Base-by-base conservation (phyloP, 2,888 invertebrate genomes). In the Automeris io region DNA sequence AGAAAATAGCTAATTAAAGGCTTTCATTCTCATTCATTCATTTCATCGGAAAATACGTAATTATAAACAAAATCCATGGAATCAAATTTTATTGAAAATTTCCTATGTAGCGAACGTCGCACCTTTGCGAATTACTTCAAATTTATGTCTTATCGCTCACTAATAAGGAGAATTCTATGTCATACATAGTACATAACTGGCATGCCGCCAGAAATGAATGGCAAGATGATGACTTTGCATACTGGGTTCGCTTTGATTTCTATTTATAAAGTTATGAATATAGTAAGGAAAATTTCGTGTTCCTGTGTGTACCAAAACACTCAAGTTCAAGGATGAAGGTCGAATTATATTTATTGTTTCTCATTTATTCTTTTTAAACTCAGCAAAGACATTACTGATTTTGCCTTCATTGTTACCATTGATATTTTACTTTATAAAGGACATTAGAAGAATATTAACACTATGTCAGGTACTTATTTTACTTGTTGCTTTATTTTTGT, bases 281-380 rank as follows among this genome's bases (percentile, higher is more conserved):
- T 31, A 5, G 18, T 16, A 19, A 6, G 18, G 18, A 21, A 36
- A 12, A 35, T 5, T 31, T 31, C 31, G 21, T 37, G 23, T 32
- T 23, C 22, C 32, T 24, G 23, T 23, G 23, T 22, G 8, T 11
- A 23, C 7, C n/a, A 13, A 13, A 32, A 8, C 22, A 11, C 13
- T 22, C 37, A 31, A 32, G 37, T 37, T 37, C 37, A 37, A 8
- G 37, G 16, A 12, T 8, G 31, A 37, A 37, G 31, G 37, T 37
- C 18, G 16, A 11, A 23, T 2, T 16, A 8, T 11, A 16, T 11
- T 18, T 21, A 16, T 12, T 13, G n/a, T 16, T 11, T 1, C 8
- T 37, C 13, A 34, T 16, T 11, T 7, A 5, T 22, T 33, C 16
- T n/a, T 5, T 19, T 33, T 19, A 19, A 21, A 7, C 7, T 12